These are phyloP conservation scores for Emmelina monodactyla DNA, from an alignment of 2,888 invertebrate species.

Conservation along the genomic window DNA sequence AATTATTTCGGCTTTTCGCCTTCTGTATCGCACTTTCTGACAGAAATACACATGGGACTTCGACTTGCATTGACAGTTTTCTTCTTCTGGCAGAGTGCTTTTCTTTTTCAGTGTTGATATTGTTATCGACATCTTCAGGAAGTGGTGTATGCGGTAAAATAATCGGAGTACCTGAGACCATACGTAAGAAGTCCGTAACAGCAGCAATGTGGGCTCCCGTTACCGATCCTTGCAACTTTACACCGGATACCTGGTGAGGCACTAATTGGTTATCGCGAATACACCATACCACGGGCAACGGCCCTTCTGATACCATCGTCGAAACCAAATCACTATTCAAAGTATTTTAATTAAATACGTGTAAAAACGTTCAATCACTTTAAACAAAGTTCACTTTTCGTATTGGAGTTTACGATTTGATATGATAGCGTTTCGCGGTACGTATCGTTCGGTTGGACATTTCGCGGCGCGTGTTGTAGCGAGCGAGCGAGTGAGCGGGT, in stretches of 20 bases:
- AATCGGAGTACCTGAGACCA: conserved; percentile 70
- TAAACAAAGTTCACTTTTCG: not conserved
- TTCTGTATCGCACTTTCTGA: conserved; percentile 56
- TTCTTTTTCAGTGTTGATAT: conserved; percentile 51
- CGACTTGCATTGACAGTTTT: conserved; percentile 63
- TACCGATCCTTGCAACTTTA: conserved; percentile 70
- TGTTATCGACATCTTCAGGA: conserved; percentile 47
- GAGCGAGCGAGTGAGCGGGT: conserved; percentile 36
- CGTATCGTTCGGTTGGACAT: not conserved
- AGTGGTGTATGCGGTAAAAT: conserved; percentile 60
- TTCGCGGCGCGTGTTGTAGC: conserved; percentile 37
- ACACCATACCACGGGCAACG: conserved; percentile 72
- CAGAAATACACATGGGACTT: conserved; percentile 62
- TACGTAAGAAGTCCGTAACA: conserved; percentile 70
- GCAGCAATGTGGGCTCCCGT: conserved; percentile 73
- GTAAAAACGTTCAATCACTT: not conserved
- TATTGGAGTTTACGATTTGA: no score
- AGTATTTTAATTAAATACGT: not conserved
- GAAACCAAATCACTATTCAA: conserved; percentile 22
- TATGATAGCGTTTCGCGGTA: not conserved
- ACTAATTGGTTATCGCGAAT: conserved; percentile 73
- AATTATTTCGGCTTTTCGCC: conserved; percentile 52
- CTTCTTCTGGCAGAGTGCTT: conserved; percentile 44
- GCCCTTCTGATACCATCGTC: conserved; percentile 70
- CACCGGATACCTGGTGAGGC: conserved; percentile 72